Evolutionary conservation across 2,888 invertebrate species (phyloP).

Genomic region (Entomobrya multifasciata): DNA sequence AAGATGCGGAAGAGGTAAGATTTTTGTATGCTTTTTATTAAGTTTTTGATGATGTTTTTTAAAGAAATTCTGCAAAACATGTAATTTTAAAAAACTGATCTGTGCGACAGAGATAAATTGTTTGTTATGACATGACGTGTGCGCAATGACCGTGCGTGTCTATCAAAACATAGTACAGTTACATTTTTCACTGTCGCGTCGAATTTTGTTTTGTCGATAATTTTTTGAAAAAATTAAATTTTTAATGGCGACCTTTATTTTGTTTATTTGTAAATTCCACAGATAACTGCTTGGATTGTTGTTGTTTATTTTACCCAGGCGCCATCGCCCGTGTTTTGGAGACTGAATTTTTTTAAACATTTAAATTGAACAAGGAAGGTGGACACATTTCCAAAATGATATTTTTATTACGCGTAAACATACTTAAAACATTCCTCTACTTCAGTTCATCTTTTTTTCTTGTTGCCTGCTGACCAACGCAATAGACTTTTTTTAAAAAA

Average conservation of each 20-base stretch:
- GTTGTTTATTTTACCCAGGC: too few relatives aligned
- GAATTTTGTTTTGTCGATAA: too few relatives aligned
- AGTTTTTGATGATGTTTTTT: too few relatives aligned
- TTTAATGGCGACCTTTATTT: conserved; percentile 27
- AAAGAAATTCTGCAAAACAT: too few relatives aligned
- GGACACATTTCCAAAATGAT: not conserved
- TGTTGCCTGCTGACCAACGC: conserved; percentile 36
- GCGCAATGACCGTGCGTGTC: not conserved
- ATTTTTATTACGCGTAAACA: too few relatives aligned
- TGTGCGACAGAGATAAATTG: not conserved
- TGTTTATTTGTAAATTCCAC: too few relatives aligned
- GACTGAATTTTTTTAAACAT: conserved; percentile 20
- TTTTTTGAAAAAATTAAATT: too few relatives aligned
- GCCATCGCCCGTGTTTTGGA: not conserved
- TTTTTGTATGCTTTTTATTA: not conserved
- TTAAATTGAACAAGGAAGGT: conserved; percentile 39
- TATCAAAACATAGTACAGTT: conserved; percentile 12
- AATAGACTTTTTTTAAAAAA: not conserved
- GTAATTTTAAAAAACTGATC: not conserved
- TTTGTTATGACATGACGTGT: not conserved
- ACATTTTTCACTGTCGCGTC: conserved; percentile 16
- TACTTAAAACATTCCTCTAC: not conserved
- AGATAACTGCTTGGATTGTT: too few relatives aligned
- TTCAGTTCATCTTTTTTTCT: not conserved
- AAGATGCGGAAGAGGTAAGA: not conserved